phyloP scores from a whole-genome alignment of 2,888 invertebrate species.

The Cheilosia grossa region DNA sequence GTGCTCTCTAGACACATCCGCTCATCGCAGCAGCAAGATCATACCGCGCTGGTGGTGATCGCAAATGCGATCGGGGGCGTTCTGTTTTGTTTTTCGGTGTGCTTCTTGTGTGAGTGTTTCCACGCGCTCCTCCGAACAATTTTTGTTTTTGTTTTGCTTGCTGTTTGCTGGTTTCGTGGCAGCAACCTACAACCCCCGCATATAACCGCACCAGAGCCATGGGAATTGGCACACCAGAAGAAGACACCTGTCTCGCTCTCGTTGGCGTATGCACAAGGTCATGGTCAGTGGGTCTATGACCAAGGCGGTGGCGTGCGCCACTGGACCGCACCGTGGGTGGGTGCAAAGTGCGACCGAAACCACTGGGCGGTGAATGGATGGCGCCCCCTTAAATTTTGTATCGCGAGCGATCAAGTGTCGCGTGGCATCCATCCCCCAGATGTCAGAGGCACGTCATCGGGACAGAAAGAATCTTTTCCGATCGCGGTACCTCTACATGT shows the following conservation, averaged over 20 bases:
- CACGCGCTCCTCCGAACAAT: constrained; percentile 30
- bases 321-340: constrained; percentile 37
- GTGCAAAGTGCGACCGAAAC: constrained; percentile 52
- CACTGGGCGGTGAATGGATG: constrained; percentile 54
- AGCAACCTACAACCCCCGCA: constrained; percentile 52
- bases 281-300: constrained; percentile 61
- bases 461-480: constrained; percentile 39
- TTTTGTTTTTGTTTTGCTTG: constrained; percentile 1
- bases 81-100: constrained; percentile 6
- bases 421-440: constrained; percentile 72
- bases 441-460: constrained; percentile 41
- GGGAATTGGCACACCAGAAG: constrained; percentile 64
- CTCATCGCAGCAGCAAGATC: constrained; percentile 23
- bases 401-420: constrained; percentile 60
- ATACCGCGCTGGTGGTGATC: constrained; percentile 20
- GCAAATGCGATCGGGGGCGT: constrained; percentile 65
- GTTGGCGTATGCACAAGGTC: constrained; percentile 54
- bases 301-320: constrained; percentile 46
- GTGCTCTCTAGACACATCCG: constrained; percentile 55
- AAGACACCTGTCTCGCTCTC: constrained; percentile 54
- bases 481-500: constrained; percentile 6
- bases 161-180: background rate
- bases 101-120: constrained; percentile 16
- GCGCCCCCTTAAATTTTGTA: constrained; percentile 62
- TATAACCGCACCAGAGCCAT: constrained; percentile 15